phyloP scores from a whole-genome alignment of 2,113 vertebrate genomes.

The Diadophis punctatus region DNA sequence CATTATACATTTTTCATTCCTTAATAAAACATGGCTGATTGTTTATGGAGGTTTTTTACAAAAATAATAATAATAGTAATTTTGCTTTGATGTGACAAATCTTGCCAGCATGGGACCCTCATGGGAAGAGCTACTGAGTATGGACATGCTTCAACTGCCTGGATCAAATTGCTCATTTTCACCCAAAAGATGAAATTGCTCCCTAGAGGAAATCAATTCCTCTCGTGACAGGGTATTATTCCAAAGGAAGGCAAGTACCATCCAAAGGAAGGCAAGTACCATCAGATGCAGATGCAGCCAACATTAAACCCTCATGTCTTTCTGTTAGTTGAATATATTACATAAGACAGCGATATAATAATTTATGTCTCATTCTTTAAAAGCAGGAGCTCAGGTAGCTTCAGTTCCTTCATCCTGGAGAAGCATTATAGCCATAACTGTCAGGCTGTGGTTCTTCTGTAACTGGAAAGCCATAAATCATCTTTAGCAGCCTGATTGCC shows the following conservation, averaged over 20 bases:
- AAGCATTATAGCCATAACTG: not conserved
- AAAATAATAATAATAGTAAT: not conserved
- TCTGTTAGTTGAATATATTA: not conserved
- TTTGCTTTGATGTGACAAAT: slow-evolving; percentile 19
- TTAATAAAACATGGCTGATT: not conserved
- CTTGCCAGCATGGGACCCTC: not conserved
- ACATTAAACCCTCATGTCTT: not conserved
- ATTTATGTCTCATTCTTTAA: not conserved
- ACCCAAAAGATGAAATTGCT: slow-evolving; percentile 5
- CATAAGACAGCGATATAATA: not conserved
- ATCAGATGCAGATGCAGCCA: not conserved
- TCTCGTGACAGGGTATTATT: not conserved
- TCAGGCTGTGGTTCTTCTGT: not conserved
- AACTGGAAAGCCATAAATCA: slow-evolving; percentile 18
- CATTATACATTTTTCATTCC: not conserved
- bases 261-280: not conserved
- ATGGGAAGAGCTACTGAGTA: slow-evolving; percentile 1
- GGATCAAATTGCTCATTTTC: slow-evolving; percentile 7
- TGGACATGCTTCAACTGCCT: not conserved
- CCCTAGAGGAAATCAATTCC: slow-evolving; percentile 3
- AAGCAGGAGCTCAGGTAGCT: not conserved
- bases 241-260: not conserved
- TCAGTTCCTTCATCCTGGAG: not conserved
- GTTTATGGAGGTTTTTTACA: not conserved
- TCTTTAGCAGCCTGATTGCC: not conserved